Evolutionary conservation across 1,140 invertebrate species (phyloP).

Genomic region (Psix sp.): DNA sequence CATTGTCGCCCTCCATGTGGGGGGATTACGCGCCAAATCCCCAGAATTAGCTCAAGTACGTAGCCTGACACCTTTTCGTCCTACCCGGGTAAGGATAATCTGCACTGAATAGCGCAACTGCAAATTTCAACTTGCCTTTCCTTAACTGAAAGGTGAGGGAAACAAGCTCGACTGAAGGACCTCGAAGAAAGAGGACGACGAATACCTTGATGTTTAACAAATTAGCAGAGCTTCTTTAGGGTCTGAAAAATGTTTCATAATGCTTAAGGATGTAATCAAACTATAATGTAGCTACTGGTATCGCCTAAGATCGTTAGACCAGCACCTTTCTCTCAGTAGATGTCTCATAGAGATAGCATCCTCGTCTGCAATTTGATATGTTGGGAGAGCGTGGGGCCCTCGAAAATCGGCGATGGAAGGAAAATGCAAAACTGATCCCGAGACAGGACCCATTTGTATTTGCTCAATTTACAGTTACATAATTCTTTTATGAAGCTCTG

Average conservation of each 20-base stretch:
- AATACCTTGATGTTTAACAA: too few relatives aligned
- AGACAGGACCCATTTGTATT: conserved; percentile 67
- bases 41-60: conserved; percentile 60
- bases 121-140: conserved; percentile 68
- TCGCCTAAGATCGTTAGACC: conserved; percentile 25
- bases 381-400: conserved; percentile 46
- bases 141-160: too few relatives aligned
- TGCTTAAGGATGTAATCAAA: conserved; percentile 29
- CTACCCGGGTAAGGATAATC: conserved; percentile 71
- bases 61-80: conserved; percentile 58
- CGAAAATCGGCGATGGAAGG: conserved; percentile 58
- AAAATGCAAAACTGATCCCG: conserved; percentile 64
- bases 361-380: conserved; percentile 66
- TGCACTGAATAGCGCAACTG: conserved; percentile 66
- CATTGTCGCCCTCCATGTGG: conserved; percentile 43
- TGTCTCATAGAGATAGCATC: conserved; percentile 69
- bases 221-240: neutral
- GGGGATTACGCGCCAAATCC: conserved; percentile 44
- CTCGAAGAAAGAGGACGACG: too few relatives aligned
- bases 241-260: conserved; percentile 3
- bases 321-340: conserved; percentile 61
- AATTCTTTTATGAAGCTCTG: conserved; percentile 65
- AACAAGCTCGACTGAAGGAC: too few relatives aligned
- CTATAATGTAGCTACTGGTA: conserved; percentile 47
- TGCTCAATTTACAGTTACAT: conserved; percentile 76